Base-by-base conservation (phyloP, 2,113 vertebrate genomes). In the Tamias sibiricus region DNA sequence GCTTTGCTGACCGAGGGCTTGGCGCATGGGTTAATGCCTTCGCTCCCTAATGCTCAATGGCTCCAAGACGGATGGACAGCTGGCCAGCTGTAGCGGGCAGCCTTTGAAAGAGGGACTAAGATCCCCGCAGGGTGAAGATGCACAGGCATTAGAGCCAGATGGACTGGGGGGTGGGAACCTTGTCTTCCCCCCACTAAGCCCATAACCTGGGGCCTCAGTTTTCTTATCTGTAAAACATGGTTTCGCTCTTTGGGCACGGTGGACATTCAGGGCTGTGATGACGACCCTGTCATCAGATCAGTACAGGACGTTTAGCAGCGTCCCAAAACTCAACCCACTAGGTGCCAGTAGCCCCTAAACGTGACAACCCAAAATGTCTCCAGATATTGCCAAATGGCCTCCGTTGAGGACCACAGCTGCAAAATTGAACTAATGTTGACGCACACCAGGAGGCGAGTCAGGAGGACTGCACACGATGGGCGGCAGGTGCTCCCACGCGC, bases 1-100 rank as follows among this genome's bases (percentile, higher is more conserved):
- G 92, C 83, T 96, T 49, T 92, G 92, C 44, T 42, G 59, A 64
- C 30, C 87, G 35, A 22, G 81, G 84, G 35, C 17, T 92, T 79
- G 75, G 24, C 35, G 7, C 9, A 0, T 62, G 62, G 8, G 11
- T 83, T 82, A 91, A 90, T 69, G 80, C 76, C 71, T 72, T 84
- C 52, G 75, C 84, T 42, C 9, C 80, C 16, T n/a, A 14, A 37
- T 72, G 87, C 72, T 66, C 59, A 57, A 44, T 74, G 44, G 82
- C 81, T 76, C 81, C n/a, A 13, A 17, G 68, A 37, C 2, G 28
- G n/a, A 64, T 26, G 52, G 26, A 59, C 40, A 87, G 17, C 49
- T 40, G 75, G 66, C 52, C 1, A 1, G n/a, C 64, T 62, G 22
- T 40, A 13, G 0, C 5, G 4, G 42, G 42, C 19, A 12, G 16